These are phyloP conservation scores for Pseudoatta argentina DNA, from an alignment of 1,140 invertebrate species.

Conservation along the genomic window DNA sequence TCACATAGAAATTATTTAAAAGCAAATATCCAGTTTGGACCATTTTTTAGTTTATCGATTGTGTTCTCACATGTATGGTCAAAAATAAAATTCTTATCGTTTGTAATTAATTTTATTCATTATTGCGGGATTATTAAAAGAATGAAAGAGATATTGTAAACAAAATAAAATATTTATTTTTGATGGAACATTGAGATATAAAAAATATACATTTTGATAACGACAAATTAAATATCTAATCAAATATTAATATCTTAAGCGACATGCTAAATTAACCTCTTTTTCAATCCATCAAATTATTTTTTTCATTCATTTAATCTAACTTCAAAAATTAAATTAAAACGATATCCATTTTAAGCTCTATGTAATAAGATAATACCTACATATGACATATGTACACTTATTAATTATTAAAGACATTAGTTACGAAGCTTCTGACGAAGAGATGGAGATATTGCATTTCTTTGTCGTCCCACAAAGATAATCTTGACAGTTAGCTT, in stretches of 20 bases:
- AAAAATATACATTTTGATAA: background rate
- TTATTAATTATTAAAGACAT: constrained; percentile 8
- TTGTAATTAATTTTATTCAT: constrained; percentile 8
- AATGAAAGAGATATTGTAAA: background rate
- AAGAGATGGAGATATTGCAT: background rate
- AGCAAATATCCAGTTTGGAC: too few species aligned
- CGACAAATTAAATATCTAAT: constrained; percentile 5
- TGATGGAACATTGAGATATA: background rate
- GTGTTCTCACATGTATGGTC: too few species aligned
- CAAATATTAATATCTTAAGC: background rate
- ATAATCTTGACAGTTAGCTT: constrained; percentile 40
- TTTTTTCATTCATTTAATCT: background rate
- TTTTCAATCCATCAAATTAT: background rate
- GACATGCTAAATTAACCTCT: background rate
- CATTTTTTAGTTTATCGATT: too few species aligned
- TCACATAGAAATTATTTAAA: too few species aligned
- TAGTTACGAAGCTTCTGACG: background rate
- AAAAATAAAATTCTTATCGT: too few species aligned
- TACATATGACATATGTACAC: background rate
- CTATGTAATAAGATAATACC: background rate
- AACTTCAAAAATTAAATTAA: background rate
- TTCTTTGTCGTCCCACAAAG: background rate
- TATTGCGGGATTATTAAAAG: background rate
- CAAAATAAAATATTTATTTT: background rate
- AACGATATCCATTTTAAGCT: background rate